phyloP scores from a whole-genome alignment of 2,113 vertebrate genomes.

The Sturnira hondurensis region DNA sequence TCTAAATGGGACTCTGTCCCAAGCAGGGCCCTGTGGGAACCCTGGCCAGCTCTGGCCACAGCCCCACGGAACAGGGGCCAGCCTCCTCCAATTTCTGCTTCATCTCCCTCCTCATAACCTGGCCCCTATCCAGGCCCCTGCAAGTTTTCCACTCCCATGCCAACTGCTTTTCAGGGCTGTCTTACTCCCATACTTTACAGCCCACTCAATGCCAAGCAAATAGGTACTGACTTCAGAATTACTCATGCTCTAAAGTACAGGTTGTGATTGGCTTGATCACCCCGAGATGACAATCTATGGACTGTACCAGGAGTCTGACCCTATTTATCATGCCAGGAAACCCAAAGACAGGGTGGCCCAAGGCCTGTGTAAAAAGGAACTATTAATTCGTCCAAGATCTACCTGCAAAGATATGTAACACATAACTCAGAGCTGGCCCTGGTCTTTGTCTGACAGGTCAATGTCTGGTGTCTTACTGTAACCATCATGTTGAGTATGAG shows the following conservation, averaged over 20 bases:
- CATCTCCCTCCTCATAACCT: not conserved
- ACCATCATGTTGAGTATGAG: not conserved
- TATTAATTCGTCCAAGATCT: not conserved
- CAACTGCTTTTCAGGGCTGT: constrained; percentile 20
- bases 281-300: constrained; percentile 74
- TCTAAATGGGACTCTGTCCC: not conserved
- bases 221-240: constrained; percentile 81
- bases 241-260: constrained; percentile 81
- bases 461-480: not conserved
- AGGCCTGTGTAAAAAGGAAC: not conserved
- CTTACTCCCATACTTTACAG: constrained; percentile 76
- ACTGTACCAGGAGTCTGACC: constrained; percentile 67
- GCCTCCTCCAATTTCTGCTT: not conserved
- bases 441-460: not conserved
- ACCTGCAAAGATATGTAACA: not conserved
- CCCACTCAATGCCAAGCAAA: constrained; percentile 74
- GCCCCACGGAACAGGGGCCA: not conserved
- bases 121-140: constrained; percentile 11
- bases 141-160: not conserved
- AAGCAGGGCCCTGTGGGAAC: fast-evolving
- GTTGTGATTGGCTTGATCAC: constrained; percentile 74
- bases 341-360: not conserved
- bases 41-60: not conserved
- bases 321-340: constrained; percentile 61
- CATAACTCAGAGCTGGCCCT: not conserved